A percentile compares a stretch with the other conserved stretches of the same genome.
Conservation (phyloP, 2,113 vertebrate species). For the Uria aalge region DNA sequence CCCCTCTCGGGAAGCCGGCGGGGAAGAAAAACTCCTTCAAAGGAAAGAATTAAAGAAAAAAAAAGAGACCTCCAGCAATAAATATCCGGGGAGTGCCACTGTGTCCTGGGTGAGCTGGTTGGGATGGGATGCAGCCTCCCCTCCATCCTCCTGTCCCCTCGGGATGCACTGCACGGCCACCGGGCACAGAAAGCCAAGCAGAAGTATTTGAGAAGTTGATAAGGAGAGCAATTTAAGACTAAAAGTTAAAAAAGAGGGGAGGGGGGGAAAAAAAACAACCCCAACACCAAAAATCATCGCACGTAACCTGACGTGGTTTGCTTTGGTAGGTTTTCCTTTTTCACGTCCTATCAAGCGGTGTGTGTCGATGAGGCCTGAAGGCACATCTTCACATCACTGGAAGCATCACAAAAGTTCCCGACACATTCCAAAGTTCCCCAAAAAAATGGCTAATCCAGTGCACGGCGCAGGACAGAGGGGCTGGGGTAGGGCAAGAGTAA, state of each 20-base stretch:
- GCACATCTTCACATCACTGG: rapidly evolving
- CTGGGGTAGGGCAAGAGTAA: not conserved
- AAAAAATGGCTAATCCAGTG: not conserved
- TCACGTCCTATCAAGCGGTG: rapidly evolving
- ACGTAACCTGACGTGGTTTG: rapidly evolving
- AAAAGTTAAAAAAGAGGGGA: not conserved
- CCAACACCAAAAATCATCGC: not conserved
- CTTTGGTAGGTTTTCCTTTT: not conserved
- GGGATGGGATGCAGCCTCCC: not conserved
- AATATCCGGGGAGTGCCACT: not conserved
- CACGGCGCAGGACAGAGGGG: not conserved
- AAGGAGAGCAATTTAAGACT: not conserved
- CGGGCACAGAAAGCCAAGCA: rapidly evolving
- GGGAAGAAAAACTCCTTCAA: not conserved
- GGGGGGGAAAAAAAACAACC: rapidly evolving
- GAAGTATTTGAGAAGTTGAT: not conserved
- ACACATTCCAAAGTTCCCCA: not conserved
- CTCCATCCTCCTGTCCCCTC: rapidly evolving
- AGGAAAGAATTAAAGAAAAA: not conserved
- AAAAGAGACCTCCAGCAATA: not conserved
- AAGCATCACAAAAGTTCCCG: not conserved
- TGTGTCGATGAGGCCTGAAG: not conserved
- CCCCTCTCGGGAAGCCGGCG: not conserved
- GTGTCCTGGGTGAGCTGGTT: not conserved
- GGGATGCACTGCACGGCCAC: not conserved